Conservation (phyloP, 2,888 invertebrate species). For the Heliconius charithonia region DNA sequence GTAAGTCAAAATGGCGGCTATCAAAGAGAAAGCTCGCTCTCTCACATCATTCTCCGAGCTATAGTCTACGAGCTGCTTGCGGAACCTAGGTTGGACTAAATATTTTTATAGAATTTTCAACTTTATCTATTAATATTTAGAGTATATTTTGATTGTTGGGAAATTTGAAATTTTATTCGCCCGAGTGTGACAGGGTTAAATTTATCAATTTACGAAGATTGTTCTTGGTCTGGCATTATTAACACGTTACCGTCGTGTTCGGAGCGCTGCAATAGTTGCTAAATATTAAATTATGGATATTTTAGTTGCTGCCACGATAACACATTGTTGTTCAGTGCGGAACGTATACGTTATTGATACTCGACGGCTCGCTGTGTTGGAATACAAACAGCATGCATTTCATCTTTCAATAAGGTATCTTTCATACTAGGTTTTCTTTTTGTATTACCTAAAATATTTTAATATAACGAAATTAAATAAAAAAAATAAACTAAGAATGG, state of each 20-base stretch:
- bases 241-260: slow-evolving; percentile 73
- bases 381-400: slow-evolving; percentile 31
- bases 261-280: slow-evolving; percentile 59
- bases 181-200: slow-evolving; percentile 69
- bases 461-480: background rate
- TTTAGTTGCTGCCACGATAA: slow-evolving; percentile 49
- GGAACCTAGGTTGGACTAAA: slow-evolving; percentile 59
- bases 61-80: slow-evolving; percentile 67
- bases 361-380: slow-evolving; percentile 32
- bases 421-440: slow-evolving; percentile 9
- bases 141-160: slow-evolving; percentile 45
- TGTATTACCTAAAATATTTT: slow-evolving; percentile 27
- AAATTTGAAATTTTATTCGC: slow-evolving; percentile 53
- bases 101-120: slow-evolving; percentile 48
- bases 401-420: slow-evolving; percentile 25
- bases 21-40: slow-evolving; percentile 80
- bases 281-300: slow-evolving; percentile 73
- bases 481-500: too few species aligned
- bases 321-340: slow-evolving; percentile 37
- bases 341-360: slow-evolving; percentile 39
- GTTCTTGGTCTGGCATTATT: slow-evolving; percentile 72
- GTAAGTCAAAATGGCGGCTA: slow-evolving; percentile 82
- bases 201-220: slow-evolving; percentile 79
- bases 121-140: slow-evolving; percentile 50
- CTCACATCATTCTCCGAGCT: slow-evolving; percentile 80